Evolutionary conservation across 2,113 vertebrate genomes (phyloP).

Genomic region (Myanophis thanlyinensis): DNA sequence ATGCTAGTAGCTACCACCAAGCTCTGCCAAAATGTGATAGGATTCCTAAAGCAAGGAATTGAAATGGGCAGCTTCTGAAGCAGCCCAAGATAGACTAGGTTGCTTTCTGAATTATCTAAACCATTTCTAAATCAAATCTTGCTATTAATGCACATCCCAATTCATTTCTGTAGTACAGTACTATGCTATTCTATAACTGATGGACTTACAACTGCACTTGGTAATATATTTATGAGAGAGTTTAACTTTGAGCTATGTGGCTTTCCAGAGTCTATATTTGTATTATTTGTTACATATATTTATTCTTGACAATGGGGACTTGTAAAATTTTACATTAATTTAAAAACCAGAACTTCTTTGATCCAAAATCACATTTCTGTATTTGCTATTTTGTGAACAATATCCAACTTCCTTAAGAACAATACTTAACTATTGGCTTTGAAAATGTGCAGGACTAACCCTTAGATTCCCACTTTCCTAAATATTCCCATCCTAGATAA

Average conservation of each 20-base stretch:
- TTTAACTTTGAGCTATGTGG: neutral
- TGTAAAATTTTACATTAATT: neutral
- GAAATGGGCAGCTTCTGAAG: neutral
- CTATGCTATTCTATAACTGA: neutral
- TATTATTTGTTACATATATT: neutral
- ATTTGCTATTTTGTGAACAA: neutral
- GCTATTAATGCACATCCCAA: neutral
- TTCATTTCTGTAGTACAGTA: neutral
- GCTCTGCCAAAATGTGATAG: neutral
- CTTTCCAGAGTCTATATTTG: neutral
- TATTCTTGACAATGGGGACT: neutral
- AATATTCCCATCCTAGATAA: neutral
- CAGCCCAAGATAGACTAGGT: neutral
- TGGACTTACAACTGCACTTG: neutral
- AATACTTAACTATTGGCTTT: neutral
- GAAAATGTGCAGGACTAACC: neutral
- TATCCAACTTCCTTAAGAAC: neutral
- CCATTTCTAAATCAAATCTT: neutral
- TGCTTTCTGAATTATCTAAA: neutral
- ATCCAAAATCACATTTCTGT: neutral
- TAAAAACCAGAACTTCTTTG: neutral
- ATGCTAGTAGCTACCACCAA: neutral
- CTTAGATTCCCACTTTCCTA: neutral
- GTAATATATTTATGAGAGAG: neutral
- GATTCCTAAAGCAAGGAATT: neutral